Percentiles rank a stretch among this genome's conserved stretches.
Evolutionary conservation across 2,888 invertebrate genomes (phyloP).

Genomic region (Diaprepes abbreviatus): DNA sequence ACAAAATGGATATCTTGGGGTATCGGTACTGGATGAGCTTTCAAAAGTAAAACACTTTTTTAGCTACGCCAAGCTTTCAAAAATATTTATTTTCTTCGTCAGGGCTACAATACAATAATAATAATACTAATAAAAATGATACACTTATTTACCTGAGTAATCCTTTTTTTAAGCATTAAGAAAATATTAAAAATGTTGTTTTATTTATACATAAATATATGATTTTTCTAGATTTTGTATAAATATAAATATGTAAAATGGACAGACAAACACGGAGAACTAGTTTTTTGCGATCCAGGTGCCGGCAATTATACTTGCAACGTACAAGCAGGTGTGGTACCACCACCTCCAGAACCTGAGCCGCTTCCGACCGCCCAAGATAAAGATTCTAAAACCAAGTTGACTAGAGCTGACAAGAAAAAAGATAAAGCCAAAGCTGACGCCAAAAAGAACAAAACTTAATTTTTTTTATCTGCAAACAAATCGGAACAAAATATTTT

Average conservation of each 20-base stretch:
- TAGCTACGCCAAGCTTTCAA: no score
- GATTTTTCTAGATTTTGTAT: constrained; percentile 35
- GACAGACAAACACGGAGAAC: constrained; percentile 62
- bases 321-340: constrained; percentile 62
- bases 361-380: constrained; percentile 31
- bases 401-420: constrained; percentile 47
- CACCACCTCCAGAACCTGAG: constrained; percentile 53
- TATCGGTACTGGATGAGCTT: no score
- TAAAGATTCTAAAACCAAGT: constrained; percentile 6
- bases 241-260: constrained; percentile 68
- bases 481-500: no score
- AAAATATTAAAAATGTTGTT: no score
- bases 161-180: no score
- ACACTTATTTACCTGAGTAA: no score
- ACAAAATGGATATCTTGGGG: no score
- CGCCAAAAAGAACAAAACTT: constrained; percentile 18
- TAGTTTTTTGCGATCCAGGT: constrained; percentile 70
- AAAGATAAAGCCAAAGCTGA: constrained; percentile 42
- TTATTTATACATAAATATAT: background rate
- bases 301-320: constrained; percentile 69
- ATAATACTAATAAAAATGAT: no score
- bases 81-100: no score
- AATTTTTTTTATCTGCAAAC: no score
- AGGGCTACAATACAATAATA: no score
- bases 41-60: no score